Conservation (phyloP, 2,888 invertebrate genomes). For the Sesia apiformis region DNA sequence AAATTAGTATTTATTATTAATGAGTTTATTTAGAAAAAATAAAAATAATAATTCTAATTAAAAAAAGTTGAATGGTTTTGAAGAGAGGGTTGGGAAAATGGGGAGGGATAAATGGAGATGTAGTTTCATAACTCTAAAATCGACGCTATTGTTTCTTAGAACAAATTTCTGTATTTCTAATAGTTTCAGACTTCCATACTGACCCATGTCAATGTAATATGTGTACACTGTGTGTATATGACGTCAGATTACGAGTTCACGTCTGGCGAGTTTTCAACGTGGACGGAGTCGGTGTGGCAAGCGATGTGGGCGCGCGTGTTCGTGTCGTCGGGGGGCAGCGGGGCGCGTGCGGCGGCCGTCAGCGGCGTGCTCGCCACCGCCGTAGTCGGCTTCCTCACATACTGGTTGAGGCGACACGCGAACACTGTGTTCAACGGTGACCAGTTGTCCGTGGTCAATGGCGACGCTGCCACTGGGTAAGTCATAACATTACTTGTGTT, state of each 20-base stretch:
- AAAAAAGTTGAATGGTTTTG: too few relatives aligned
- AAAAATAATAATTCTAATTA: too few relatives aligned
- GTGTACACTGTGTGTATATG: neutral
- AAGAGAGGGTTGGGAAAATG: too few relatives aligned
- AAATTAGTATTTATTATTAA: too few relatives aligned
- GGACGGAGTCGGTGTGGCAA: slow-evolving; percentile 92
- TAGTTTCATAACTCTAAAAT: too few relatives aligned
- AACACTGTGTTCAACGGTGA: slow-evolving; percentile 26
- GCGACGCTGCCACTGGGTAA: slow-evolving; percentile 39
- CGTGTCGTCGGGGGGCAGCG: slow-evolving; percentile 78
- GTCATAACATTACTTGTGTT: neutral
- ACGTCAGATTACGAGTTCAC: slow-evolving; percentile 81
- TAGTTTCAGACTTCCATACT: too few relatives aligned
- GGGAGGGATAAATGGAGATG: too few relatives aligned
- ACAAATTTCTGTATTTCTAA: too few relatives aligned
- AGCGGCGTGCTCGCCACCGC: slow-evolving; percentile 32
- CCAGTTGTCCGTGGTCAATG: slow-evolving; percentile 15
- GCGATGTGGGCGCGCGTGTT: slow-evolving; percentile 84
- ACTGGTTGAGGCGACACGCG: slow-evolving; percentile 38
- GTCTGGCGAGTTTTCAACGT: slow-evolving; percentile 86
- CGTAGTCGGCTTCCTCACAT: slow-evolving; percentile 37
- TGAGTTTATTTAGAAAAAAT: too few relatives aligned
- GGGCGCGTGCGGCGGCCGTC: slow-evolving; percentile 37
- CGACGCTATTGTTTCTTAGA: too few relatives aligned
- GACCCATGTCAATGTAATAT: too few relatives aligned